Conservation (phyloP, 2,113 vertebrate genomes). For the Herpailurus yagouaroundi region DNA sequence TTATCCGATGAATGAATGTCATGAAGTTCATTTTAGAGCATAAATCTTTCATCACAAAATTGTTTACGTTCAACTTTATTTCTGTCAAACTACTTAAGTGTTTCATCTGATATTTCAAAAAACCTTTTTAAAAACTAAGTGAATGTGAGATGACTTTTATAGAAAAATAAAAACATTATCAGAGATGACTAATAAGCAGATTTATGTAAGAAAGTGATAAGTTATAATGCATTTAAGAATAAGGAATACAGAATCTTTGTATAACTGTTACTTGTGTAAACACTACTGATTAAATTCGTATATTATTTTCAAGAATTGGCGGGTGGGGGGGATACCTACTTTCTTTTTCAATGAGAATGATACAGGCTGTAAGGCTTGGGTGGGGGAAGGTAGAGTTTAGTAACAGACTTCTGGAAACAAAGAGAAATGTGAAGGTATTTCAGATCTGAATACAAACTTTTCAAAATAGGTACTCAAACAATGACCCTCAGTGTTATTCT, state of each 20-base stretch:
- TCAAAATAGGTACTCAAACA: background rate
- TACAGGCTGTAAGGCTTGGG: background rate
- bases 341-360: background rate
- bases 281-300: background rate
- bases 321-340: background rate
- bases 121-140: slow-evolving; percentile 19
- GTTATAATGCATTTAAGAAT: slow-evolving; percentile 36
- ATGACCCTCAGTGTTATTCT: background rate
- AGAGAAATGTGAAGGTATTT: background rate
- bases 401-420: background rate
- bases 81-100: background rate
- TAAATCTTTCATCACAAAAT: slow-evolving; percentile 31
- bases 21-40: background rate
- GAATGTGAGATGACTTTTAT: background rate
- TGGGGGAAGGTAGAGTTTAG: background rate
- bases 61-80: background rate
- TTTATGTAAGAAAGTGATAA: background rate
- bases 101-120: slow-evolving; percentile 41
- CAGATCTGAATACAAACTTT: background rate
- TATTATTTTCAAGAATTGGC: background rate
- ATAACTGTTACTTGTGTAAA: background rate
- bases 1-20: background rate
- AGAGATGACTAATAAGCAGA: background rate
- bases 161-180: background rate
- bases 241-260: background rate